Evolutionary conservation across 1,140 invertebrate species (phyloP), one percentile per base, ranked within the genome.

Genomic region (Drosophila repletoides): DNA sequence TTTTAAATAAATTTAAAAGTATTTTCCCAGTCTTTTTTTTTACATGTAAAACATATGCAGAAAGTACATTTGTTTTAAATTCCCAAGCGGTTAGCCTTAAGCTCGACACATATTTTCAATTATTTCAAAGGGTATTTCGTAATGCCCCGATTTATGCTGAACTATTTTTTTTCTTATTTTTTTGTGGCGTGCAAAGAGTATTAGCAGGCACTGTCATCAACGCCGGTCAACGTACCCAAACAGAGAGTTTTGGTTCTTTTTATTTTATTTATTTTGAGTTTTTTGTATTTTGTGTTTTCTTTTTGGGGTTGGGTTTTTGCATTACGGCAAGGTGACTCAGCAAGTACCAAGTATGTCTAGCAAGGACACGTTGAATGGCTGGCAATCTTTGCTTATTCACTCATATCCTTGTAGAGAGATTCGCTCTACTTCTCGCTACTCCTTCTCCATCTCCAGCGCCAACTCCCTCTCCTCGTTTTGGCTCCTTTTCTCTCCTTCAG

Each of bases 361-460:
- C 2, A 1, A 7, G 5, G 12, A 2, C 5, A 24, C 5, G 6
- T 9, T 1, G 17, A 21, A 21, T 0, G 12, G 0, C 1, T 0
- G 17, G 33, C 64, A 74, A 74, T 74, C 72, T 75, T 63, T 53
- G 55, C 66, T 58, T 36, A 45, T 72, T 72, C 55, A 68, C 59
- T 51, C 64, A 55, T 41, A 73, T 65, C 34, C 29, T 38, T 48
- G 26, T 29, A 15, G n/a, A n/a, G 10, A 49, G 33, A 26, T 22
- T 49, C 52, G 2, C 10, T 14, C 12, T 10, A 10, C 10, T 19
- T 17, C 19, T 22, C 10, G 5, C 12, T 14, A 17, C 36, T 19
- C 24, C n/a, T 22, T 4, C 17, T 15, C 0, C 14, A 21, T 7
- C 36, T 40, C 5, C n/a, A n/a, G n/a, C n/a, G n/a, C n/a, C n/a